Evolutionary conservation across 2,113 vertebrate species (phyloP), one percentile per base, ranked within the genome.

Genomic region (Tragelaphus imberbis): DNA sequence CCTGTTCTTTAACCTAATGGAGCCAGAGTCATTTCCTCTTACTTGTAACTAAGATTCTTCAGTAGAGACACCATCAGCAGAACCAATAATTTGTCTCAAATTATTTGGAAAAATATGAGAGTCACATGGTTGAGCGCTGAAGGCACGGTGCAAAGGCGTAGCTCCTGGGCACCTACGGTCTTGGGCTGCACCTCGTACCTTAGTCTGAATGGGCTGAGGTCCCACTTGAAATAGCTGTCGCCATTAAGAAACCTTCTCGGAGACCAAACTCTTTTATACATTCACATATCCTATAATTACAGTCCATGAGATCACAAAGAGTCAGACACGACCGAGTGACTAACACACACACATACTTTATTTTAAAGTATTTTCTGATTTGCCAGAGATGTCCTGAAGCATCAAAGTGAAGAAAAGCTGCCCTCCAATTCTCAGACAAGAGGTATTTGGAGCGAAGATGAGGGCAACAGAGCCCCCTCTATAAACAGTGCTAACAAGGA

Each of bases 101-200:
- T 88, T 44, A 94, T 56, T 88, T 61, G 51, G 58, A 49, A 51
- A 97, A 90, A 8, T 3, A 10, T 25, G n/a, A 44, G 25, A 49
- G 25, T 44, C 49, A 79, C 14, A 4, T 2, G 25, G 80, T 7
- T 92, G 49, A 33, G 28, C 13, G 40, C 12, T 55, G 28, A 85
- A 49, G 68, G 86, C 30, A 4, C 40, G 47, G 81, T 7, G 33
- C 2, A 1, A 59, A 85, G 95, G 82, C 11, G 0, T 0, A 30
- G 81, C 16, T 63, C 58, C 17, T 33, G 2, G 30, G 59, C 3
- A 1, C 27, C 7, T 0, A 0, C 0, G 0, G 10, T 30, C 25
- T 8, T 23, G 27, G 7, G 63, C 3, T 23, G 47, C n/a, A n/a
- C 21, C 40, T 17, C 6, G 44, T 44, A 12, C 40, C 27, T 65